Percentiles rank a stretch among this genome's conserved stretches.
Evolutionary conservation across 35 echinoderm and acorn worm species (phyloP).

Genomic region (Diadema setosum): DNA sequence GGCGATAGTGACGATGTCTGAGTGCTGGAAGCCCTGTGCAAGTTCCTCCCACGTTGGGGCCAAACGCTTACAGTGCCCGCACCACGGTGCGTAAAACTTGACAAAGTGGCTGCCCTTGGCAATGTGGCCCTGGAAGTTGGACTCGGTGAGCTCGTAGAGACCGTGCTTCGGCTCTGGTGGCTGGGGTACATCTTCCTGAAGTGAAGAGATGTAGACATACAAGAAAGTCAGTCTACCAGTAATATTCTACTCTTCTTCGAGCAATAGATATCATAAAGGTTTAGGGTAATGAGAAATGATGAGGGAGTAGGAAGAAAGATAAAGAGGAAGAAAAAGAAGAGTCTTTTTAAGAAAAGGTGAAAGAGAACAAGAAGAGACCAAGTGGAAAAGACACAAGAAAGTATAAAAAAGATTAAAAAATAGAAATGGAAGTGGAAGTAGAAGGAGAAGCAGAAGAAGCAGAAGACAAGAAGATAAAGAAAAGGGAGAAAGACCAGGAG

Average conservation of each 20-base stretch:
- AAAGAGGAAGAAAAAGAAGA: background rate
- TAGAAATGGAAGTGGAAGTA: background rate
- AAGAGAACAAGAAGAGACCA: background rate
- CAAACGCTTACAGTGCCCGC: slow-evolving; percentile 94
- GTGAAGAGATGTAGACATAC: background rate
- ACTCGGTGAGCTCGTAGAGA: slow-evolving; percentile 72
- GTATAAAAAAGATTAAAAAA: background rate
- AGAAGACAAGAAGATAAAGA: background rate
- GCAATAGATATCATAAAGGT: background rate
- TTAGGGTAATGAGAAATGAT: background rate
- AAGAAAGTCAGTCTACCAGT: background rate
- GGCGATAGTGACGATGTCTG: slow-evolving; percentile 69
- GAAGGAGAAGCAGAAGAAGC: background rate
- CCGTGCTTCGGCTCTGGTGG: slow-evolving; percentile 62
- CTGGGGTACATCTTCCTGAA: slow-evolving; percentile 12
- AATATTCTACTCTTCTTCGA: background rate
- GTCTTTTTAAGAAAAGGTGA: background rate
- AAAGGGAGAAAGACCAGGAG: background rate
- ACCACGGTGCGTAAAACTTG: slow-evolving; percentile 98
- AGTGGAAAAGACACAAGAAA: background rate
- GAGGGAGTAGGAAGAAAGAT: background rate
- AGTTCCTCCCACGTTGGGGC: slow-evolving; percentile 83
- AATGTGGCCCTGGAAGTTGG: slow-evolving; percentile 71
- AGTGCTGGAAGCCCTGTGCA: slow-evolving; percentile 64
- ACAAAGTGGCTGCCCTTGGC: slow-evolving; percentile 76